Evolutionary conservation across 2,888 invertebrate genomes (phyloP).

Genomic region (Cecidostiba fungosa): DNA sequence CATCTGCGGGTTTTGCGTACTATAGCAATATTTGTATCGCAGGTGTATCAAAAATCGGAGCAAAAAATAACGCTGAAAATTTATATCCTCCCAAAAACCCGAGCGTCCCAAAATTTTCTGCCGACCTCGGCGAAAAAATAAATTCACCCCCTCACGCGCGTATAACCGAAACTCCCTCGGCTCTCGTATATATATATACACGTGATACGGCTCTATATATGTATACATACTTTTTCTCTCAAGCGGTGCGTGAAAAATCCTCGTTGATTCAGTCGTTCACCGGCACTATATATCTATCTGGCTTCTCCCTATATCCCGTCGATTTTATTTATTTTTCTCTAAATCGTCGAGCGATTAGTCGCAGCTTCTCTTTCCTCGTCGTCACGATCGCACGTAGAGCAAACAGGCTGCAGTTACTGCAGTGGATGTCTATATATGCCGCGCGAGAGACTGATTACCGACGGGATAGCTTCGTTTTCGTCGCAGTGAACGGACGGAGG

Average conservation of each 20-base stretch:
- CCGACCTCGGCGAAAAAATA: neutral
- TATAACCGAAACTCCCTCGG: conserved; percentile 8
- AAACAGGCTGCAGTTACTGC: neutral
- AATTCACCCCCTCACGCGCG: neutral
- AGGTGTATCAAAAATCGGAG: no score
- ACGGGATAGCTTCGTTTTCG: conserved; percentile 39
- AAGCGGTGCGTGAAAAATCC: neutral
- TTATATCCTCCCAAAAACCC: neutral
- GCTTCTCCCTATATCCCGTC: neutral
- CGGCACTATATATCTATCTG: neutral
- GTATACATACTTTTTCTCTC: neutral
- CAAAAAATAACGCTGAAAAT: neutral
- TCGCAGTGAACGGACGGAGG: neutral
- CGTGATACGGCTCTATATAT: neutral
- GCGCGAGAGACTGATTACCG: conserved; percentile 18
- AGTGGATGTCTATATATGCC: neutral
- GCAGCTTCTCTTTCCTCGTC: neutral
- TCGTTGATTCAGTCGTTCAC: neutral
- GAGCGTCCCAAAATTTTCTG: neutral
- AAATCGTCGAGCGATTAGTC: neutral
- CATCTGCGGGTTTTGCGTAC: neutral
- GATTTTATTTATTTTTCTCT: neutral
- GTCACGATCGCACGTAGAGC: neutral
- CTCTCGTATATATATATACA: neutral
- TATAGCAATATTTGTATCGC: no score